Conservation (phyloP, 1,140 invertebrate species). For the Drosophila kohkoa region DNA sequence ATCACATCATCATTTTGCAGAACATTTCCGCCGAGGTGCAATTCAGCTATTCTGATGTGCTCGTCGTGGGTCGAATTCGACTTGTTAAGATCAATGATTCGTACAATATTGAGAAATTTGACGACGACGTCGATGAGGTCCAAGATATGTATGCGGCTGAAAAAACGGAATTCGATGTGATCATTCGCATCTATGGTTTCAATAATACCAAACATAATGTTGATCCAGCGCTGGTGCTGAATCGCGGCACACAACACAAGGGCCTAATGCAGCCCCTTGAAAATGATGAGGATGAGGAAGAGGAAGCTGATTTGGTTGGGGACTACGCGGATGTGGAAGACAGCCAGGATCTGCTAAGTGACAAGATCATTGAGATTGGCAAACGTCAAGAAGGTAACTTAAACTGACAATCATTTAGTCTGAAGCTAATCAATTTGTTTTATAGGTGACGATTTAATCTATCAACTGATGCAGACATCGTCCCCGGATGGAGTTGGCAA, state of each 20-base stretch:
- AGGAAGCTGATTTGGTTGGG: neutral
- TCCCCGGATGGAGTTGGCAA: conserved; percentile 23
- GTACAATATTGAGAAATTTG: neutral
- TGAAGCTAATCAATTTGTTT: neutral
- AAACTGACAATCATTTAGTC: neutral
- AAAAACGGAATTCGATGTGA: conserved; percentile 56
- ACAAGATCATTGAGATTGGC: conserved; percentile 71
- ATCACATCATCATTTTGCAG: conserved; percentile 41
- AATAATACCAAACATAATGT: conserved; percentile 50
- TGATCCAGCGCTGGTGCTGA: conserved; percentile 57
- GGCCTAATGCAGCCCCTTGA: conserved; percentile 46
- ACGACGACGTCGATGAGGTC: neutral
- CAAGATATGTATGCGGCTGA: neutral
- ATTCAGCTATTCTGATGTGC: conserved; percentile 66
- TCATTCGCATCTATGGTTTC: conserved; percentile 69
- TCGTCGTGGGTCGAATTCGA: conserved; percentile 62
- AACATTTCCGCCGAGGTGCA: conserved; percentile 75
- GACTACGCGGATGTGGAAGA: neutral
- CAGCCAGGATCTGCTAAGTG: conserved; percentile 25
- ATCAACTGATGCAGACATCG: conserved; percentile 60
- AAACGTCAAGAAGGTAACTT: conserved; percentile 59
- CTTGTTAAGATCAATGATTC: conserved; percentile 7
- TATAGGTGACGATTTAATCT: conserved; percentile 66
- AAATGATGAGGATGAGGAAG: conserved; percentile 7
- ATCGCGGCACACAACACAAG: conserved; percentile 62